Evolutionary conservation across 2,797 vertebrate species (phyloP).

Genomic region (Corythornis leucogaster): DNA sequence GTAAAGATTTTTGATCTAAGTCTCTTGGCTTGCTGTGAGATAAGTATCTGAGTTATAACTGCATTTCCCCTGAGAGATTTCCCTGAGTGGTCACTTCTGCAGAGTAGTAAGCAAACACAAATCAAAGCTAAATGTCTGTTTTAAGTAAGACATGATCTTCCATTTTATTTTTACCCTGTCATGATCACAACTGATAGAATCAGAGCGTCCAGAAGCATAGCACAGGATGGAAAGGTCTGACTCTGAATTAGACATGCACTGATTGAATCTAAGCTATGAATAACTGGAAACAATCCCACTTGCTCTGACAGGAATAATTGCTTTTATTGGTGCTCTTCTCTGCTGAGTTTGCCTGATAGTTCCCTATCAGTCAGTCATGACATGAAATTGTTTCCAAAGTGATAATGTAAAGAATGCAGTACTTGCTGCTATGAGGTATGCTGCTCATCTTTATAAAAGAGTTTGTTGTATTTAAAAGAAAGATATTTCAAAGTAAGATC

Average conservation of each 20-base stretch:
- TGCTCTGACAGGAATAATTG: constrained; percentile 20
- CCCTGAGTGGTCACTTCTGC: neutral
- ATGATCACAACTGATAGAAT: neutral
- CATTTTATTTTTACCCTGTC: constrained; percentile 12
- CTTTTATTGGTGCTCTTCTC: constrained; percentile 19
- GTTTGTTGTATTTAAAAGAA: neutral
- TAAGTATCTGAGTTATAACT: neutral
- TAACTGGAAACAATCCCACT: constrained; percentile 22
- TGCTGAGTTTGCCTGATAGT: neutral
- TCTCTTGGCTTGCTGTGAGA: neutral
- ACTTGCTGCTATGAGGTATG: neutral
- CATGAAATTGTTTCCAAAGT: neutral
- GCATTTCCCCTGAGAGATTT: neutral
- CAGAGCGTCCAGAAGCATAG: neutral
- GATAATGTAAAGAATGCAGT: neutral
- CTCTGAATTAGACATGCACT: neutral
- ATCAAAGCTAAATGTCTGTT: constrained; percentile 2
- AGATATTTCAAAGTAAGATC: neutral
- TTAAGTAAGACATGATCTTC: neutral
- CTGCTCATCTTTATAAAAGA: neutral
- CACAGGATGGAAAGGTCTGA: neutral
- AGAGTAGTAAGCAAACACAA: constrained; percentile 1
- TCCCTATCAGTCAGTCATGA: neutral
- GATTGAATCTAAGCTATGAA: constrained; percentile 10
- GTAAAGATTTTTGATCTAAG: constrained; percentile 17